Evolutionary conservation across 2,113 vertebrate genomes (phyloP).

Genomic region (Chaetorhynchus papuensis): DNA sequence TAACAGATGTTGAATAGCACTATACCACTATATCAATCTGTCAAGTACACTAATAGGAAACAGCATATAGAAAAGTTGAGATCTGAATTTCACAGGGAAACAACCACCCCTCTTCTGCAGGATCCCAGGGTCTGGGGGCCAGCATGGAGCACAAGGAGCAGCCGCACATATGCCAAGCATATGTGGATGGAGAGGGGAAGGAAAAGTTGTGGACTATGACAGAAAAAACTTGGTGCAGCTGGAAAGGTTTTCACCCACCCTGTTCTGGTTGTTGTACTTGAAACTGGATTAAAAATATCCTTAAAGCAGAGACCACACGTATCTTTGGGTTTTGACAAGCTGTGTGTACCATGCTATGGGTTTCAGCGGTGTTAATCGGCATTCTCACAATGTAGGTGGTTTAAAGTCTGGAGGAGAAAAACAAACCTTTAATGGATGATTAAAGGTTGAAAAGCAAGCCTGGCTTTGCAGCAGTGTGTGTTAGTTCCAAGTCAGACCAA

Average conservation of each 20-base stretch:
- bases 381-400: background rate
- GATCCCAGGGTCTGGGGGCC: background rate
- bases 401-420: background rate
- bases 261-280: background rate
- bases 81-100: background rate
- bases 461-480: background rate
- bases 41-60: conserved; percentile 10
- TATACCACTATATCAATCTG: background rate
- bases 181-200: background rate
- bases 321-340: background rate
- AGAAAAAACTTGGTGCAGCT: background rate
- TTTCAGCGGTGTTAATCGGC: background rate
- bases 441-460: background rate
- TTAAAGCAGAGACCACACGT: background rate
- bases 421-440: background rate
- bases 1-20: conserved; percentile 17
- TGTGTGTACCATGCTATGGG: no score
- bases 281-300: background rate
- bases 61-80: background rate
- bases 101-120: background rate
- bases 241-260: background rate
- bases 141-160: background rate
- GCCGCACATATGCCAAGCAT: background rate
- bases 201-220: background rate
- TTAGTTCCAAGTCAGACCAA: background rate